phyloP scores from a whole-genome alignment of 2,888 invertebrate genomes.

The Hofmannophila pseudospretella region DNA sequence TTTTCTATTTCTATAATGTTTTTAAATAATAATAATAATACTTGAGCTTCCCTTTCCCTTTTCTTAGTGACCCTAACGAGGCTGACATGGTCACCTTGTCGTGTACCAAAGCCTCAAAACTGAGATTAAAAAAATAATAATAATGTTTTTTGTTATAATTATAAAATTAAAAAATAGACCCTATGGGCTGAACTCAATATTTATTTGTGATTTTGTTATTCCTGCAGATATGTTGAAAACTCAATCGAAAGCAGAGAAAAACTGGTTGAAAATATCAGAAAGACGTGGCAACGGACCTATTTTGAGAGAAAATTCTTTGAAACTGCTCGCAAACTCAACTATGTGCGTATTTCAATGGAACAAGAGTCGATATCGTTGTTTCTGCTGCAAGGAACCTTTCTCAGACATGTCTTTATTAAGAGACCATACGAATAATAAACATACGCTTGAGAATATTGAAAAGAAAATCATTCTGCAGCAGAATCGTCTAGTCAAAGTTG shows the following conservation, averaged over 20 bases:
- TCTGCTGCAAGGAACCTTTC: slow-evolving; percentile 58
- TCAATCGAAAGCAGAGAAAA: not conserved
- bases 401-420: slow-evolving; percentile 39
- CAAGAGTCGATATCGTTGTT: slow-evolving; percentile 57
- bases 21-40: no score
- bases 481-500: slow-evolving; percentile 57
- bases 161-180: no score
- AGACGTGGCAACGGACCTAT: slow-evolving; percentile 45
- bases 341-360: slow-evolving; percentile 63
- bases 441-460: slow-evolving; percentile 44
- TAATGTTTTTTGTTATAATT: no score
- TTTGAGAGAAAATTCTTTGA: slow-evolving; percentile 59
- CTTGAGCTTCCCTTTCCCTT: no score
- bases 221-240: not conserved
- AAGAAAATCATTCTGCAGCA: slow-evolving; percentile 55
- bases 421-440: slow-evolving; percentile 36
- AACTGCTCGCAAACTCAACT: slow-evolving; percentile 66
- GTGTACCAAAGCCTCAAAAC: no score
- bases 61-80: no score
- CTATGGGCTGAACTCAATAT: no score
- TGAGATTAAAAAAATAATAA: no score
- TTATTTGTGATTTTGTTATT: no score
- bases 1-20: no score
- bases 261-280: slow-evolving; percentile 38
- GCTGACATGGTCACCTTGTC: no score